phyloP scores from a whole-genome alignment of 2,113 vertebrate species.

The Pelusios castaneus region DNA sequence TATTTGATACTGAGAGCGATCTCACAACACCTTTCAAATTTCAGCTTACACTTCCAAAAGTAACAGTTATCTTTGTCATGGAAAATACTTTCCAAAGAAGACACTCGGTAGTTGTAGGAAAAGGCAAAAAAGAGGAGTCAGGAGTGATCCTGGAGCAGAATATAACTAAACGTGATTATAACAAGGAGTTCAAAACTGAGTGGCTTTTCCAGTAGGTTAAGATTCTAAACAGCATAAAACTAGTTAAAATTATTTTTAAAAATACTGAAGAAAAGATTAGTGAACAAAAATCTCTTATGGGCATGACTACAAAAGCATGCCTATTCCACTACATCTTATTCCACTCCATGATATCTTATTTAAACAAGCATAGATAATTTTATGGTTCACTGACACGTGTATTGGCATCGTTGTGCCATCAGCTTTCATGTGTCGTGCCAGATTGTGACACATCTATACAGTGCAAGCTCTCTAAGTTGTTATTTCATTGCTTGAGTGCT shows the following conservation, averaged over 20 bases:
- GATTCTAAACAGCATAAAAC: neutral
- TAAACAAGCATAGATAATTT: neutral
- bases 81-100: neutral
- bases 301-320: neutral
- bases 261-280: neutral
- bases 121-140: neutral
- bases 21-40: fast-evolving
- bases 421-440: neutral
- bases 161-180: neutral
- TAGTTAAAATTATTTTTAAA: too few relatives aligned
- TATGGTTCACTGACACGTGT: neutral
- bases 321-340: neutral
- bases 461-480: neutral
- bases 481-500: neutral
- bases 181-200: neutral
- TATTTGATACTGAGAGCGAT: neutral
- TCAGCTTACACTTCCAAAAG: neutral
- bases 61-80: fast-evolving
- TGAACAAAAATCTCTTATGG: neutral
- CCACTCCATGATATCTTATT: neutral
- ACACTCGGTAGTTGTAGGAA: neutral
- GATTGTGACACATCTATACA: neutral
- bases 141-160: neutral
- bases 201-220: neutral
- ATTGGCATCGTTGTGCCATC: neutral